Evolutionary conservation across 2,797 vertebrate species (phyloP), one percentile per base, ranked within the genome.

Genomic region (Notolepis coatsorum): DNA sequence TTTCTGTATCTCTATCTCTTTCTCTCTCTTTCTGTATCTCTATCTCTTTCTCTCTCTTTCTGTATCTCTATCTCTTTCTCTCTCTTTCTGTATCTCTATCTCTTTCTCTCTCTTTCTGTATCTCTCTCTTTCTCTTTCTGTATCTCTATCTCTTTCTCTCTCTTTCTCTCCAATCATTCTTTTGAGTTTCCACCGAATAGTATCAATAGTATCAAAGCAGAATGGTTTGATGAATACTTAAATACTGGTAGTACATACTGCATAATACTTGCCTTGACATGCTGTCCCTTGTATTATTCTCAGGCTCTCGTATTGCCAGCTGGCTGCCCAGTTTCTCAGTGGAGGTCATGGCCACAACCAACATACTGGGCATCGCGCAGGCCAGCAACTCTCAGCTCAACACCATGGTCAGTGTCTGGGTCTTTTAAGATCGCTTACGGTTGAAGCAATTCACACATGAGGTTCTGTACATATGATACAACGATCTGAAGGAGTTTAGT

Each of bases 351-450:
- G 95, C 96, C 13, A 96, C 94, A 31, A 95, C 94, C 30, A 95
- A 90, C 77, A 95, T 98, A 65, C 83, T 98, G 0, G 95, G 95
- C 25, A 96, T 98, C 0, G 65, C 95, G 0, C 96, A 97, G 81
- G 95, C 95, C 23, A 95, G 94, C 91, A 97, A 97, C 91, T 99
- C 97, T 9, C 97, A 98, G 86, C 94, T 99, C 2, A 96, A 95
- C 30, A 94, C 94, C 0, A 98, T 98, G 97, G 97, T 98, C 82
- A 93, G 93, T n/a, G n/a, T n/a, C n/a, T n/a, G n/a, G n/a, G n/a
- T n/a, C n/a, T n/a, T n/a, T n/a, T n/a, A n/a, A n/a, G n/a, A n/a
- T n/a, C n/a, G n/a, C n/a, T n/a, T n/a, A n/a, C n/a, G n/a, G n/a
- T n/a, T n/a, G n/a, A n/a, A n/a, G n/a, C n/a, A n/a, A n/a, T n/a